Percentiles rank a stretch among this genome's conserved stretches.
These are phyloP conservation scores for Trematocara marginatum DNA, from an alignment of 2,113 vertebrate genomes.

Conservation along the genomic window DNA sequence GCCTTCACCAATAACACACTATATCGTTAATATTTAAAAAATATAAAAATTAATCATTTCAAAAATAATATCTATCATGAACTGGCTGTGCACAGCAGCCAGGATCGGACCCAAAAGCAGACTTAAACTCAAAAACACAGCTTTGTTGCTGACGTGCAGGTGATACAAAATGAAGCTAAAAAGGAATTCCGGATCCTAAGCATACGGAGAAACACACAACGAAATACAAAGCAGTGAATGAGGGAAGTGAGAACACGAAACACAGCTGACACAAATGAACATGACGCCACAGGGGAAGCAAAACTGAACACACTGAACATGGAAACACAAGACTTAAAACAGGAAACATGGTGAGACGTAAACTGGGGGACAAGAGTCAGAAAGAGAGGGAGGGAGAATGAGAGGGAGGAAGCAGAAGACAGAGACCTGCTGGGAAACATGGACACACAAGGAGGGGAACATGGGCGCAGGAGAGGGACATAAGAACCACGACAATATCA, in stretches of 20 bases:
- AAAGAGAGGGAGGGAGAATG: not conserved
- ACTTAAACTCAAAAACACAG: not conserved
- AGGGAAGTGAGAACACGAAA: not conserved
- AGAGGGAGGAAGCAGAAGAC: not conserved
- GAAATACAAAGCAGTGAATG: not conserved
- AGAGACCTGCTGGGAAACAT: not conserved
- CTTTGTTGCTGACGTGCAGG: not conserved
- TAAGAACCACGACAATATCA: not conserved
- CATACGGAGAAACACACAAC: not conserved
- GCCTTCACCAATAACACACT: not conserved
- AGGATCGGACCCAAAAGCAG: not conserved
- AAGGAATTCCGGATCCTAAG: not conserved
- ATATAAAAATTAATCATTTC: not conserved
- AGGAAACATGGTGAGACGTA: not conserved
- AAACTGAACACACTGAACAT: not conserved
- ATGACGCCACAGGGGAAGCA: not conserved
- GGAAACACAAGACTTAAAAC: not conserved
- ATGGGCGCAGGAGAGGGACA: not conserved
- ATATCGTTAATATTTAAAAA: fast-evolving
- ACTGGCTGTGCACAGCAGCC: not conserved
- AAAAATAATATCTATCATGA: not conserved
- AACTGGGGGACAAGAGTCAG: not conserved
- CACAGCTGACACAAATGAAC: not conserved
- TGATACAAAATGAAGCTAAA: not conserved
- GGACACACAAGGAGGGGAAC: not conserved